A percentile compares a stretch with the other conserved stretches of the same genome.
Conservation (phyloP, 2,888 invertebrate genomes). For the Bellardia bayeri region DNA sequence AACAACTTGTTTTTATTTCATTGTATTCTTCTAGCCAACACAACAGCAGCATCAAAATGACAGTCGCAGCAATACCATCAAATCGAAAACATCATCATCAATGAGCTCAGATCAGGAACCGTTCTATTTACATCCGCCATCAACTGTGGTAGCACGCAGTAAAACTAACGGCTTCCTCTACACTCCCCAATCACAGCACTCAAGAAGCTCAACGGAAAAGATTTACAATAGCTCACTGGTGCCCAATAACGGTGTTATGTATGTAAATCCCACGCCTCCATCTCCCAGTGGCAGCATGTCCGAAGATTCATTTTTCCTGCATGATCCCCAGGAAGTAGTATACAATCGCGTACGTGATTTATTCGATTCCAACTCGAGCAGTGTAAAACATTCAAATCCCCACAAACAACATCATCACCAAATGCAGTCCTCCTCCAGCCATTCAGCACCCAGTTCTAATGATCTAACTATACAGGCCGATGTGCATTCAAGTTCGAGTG, state of each 20-base stretch:
- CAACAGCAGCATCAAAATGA: slow-evolving; percentile 67
- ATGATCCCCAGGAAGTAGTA: slow-evolving; percentile 91
- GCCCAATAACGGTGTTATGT: slow-evolving; percentile 88
- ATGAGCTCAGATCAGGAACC: slow-evolving; percentile 86
- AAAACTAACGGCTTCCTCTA: slow-evolving; percentile 82
- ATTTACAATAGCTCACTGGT: slow-evolving; percentile 80
- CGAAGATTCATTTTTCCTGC: slow-evolving; percentile 92
- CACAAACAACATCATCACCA: slow-evolving; percentile 75
- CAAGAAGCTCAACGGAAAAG: slow-evolving; percentile 82
- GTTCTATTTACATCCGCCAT: slow-evolving; percentile 91
- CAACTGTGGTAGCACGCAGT: slow-evolving; percentile 79
- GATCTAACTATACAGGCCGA: slow-evolving; percentile 92
- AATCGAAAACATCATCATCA: slow-evolving; percentile 84
- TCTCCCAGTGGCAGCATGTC: slow-evolving; percentile 86
- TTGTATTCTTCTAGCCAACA: slow-evolving; percentile 79
- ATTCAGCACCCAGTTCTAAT: slow-evolving; percentile 76
- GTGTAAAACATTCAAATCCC: slow-evolving; percentile 77
- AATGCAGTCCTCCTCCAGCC: slow-evolving; percentile 57
- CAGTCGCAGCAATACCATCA: slow-evolving; percentile 83
- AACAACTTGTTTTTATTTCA: slow-evolving; percentile 64
- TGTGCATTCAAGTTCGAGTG: slow-evolving; percentile 90
- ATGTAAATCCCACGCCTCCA: slow-evolving; percentile 89
- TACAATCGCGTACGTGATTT: slow-evolving; percentile 94
- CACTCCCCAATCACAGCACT: slow-evolving; percentile 77
- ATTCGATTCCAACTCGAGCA: slow-evolving; percentile 87